These are phyloP conservation scores for Dorcus parallelipipedus DNA, from an alignment of 2,888 invertebrate species.

Conservation along the genomic window DNA sequence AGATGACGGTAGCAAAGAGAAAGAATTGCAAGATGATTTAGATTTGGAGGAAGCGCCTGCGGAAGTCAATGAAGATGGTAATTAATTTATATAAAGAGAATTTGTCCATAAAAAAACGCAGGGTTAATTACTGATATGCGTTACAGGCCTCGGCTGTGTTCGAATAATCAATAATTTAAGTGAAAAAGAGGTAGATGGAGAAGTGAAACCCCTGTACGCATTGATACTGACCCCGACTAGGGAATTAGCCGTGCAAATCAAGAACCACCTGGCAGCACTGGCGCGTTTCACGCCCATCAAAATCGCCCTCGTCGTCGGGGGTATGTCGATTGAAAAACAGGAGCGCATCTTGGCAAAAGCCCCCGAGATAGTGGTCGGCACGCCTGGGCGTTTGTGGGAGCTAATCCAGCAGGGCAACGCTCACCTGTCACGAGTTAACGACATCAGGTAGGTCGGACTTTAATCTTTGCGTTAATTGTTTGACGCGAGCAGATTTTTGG, in stretches of 20 bases:
- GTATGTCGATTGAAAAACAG: conserved; percentile 92
- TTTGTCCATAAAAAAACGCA: too few relatives aligned
- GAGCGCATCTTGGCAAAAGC: conserved; percentile 75
- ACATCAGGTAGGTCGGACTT: conserved; percentile 58
- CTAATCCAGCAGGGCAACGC: conserved; percentile 74
- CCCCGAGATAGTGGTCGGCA: conserved; percentile 95
- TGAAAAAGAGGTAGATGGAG: conserved; percentile 39
- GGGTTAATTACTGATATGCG: too few relatives aligned
- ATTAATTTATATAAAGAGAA: not conserved
- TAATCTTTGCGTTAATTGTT: not conserved
- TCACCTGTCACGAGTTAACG: conserved; percentile 69
- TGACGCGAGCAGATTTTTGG: conserved; percentile 70
- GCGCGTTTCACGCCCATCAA: conserved; percentile 69
- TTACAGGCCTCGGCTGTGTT: conserved; percentile 57
- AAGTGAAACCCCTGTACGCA: conserved; percentile 66
- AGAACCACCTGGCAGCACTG: conserved; percentile 74
- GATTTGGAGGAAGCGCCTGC: conserved; percentile 24
- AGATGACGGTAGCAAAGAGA: conserved; percentile 10
- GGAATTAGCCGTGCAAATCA: conserved; percentile 93
- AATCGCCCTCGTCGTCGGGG: conserved; percentile 87
- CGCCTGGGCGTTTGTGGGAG: conserved; percentile 97
- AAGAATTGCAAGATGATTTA: conserved; percentile 17
- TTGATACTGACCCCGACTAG: conserved; percentile 93
- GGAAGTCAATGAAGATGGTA: conserved; percentile 26
- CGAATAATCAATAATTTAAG: conserved; percentile 56